These are phyloP conservation scores for Hesperophylax magnus DNA, from an alignment of 1,140 invertebrate species.

Conservation along the genomic window DNA sequence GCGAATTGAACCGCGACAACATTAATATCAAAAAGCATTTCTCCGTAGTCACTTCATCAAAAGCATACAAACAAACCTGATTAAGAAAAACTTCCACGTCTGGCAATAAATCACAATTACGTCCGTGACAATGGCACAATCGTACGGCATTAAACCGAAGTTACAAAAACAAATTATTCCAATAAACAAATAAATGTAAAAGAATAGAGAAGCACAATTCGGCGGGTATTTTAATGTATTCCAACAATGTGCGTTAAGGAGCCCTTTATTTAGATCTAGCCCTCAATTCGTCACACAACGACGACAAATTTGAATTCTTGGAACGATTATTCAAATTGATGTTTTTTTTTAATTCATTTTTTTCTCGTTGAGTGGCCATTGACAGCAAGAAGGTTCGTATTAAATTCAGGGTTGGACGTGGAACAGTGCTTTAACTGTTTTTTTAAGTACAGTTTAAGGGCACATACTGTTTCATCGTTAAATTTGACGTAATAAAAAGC, in stretches of 20 bases:
- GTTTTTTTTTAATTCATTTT: constrained; percentile 43
- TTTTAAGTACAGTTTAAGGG: background rate
- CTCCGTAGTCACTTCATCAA: background rate
- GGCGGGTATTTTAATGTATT: constrained; percentile 30
- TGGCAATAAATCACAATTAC: constrained; percentile 40
- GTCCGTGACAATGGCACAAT: constrained; percentile 35
- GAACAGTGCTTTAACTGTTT: background rate
- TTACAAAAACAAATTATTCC: constrained; percentile 42
- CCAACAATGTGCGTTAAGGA: constrained; percentile 19
- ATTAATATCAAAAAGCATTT: constrained; percentile 6
- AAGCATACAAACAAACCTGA: background rate
- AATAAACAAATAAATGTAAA: constrained; percentile 46
- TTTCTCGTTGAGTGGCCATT: constrained; percentile 43
- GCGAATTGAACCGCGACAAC: constrained; percentile 14
- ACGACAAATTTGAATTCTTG: constrained; percentile 44
- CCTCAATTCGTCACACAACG: constrained; percentile 11
- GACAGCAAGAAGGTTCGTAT: constrained; percentile 31
- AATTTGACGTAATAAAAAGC: background rate
- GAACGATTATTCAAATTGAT: constrained; percentile 36
- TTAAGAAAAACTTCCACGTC: background rate
- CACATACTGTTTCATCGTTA: background rate
- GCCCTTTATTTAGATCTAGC: background rate
- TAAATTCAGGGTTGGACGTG: background rate
- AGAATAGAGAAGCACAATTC: constrained; percentile 19
- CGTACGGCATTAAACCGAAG: constrained; percentile 26